phyloP scores from a whole-genome alignment of 2,113 vertebrate species.

The Eclectus roratus region DNA sequence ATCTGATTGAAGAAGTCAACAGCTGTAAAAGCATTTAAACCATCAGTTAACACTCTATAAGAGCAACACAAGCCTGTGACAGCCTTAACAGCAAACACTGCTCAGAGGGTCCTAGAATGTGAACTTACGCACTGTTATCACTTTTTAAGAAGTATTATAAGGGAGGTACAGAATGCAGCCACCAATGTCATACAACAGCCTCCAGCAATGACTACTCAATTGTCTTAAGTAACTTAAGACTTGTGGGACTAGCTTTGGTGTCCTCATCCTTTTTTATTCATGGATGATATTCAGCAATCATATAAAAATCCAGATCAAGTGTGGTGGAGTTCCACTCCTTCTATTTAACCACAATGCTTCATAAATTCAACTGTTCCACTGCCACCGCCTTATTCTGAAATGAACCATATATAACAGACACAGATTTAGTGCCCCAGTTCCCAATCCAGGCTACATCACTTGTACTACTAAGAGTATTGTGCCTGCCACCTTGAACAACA shows the following conservation, averaged over 20 bases:
- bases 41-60: not conserved
- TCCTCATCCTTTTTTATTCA: not conserved
- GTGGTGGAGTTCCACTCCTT: not conserved
- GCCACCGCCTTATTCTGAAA: not conserved
- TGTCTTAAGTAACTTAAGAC: not conserved
- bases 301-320: not conserved
- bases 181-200: not conserved
- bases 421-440: not conserved
- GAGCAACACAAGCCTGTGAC: not conserved
- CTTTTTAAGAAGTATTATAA: not conserved
- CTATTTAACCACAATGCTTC: not conserved
- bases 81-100: not conserved
- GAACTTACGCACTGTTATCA: not conserved
- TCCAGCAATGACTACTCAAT: not conserved
- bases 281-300: not conserved
- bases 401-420: not conserved
- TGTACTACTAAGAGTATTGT: not conserved
- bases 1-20: conserved; percentile 91
- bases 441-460: not conserved
- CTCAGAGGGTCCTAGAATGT: not conserved
- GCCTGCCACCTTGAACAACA: not conserved
- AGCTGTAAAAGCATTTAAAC: conserved; percentile 65
- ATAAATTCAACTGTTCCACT: not conserved
- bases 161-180: not conserved
- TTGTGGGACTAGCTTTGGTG: not conserved